phyloP scores from a whole-genome alignment of 2,113 vertebrate genomes.

The Tympanuchus pallidicinctus region DNA sequence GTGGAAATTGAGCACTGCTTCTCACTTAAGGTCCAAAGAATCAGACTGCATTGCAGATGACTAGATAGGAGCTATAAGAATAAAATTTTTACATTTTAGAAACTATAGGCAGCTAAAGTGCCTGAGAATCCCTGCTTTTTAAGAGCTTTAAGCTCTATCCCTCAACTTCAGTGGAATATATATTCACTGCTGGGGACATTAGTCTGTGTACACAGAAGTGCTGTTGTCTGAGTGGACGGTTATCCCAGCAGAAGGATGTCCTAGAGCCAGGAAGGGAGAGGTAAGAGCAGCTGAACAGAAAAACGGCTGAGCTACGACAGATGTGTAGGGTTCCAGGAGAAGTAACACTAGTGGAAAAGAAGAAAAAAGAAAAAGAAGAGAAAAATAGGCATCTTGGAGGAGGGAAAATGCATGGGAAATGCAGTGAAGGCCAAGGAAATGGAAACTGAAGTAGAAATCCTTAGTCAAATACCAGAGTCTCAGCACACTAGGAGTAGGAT shows the following conservation, averaged over 20 bases:
- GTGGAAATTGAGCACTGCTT: background rate
- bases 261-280: background rate
- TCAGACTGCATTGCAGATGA: background rate
- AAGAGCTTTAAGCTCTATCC: background rate
- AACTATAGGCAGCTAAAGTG: background rate
- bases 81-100: background rate
- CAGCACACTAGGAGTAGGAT: background rate
- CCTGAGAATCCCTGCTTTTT: background rate
- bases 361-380: background rate
- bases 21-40: background rate
- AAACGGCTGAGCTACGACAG: accelerated
- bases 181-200: background rate
- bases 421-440: background rate
- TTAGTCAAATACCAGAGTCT: background rate
- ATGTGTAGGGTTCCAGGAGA: background rate
- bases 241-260: background rate
- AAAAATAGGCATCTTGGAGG: no score
- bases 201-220: background rate
- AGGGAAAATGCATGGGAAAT: background rate
- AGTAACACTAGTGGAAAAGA: background rate
- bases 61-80: background rate
- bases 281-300: accelerated
- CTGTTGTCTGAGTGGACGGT: background rate
- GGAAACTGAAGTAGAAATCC: background rate
- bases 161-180: background rate